These are phyloP conservation scores for Agapostemon virescens DNA, from an alignment of 2,888 invertebrate genomes.

Conservation along the genomic window DNA sequence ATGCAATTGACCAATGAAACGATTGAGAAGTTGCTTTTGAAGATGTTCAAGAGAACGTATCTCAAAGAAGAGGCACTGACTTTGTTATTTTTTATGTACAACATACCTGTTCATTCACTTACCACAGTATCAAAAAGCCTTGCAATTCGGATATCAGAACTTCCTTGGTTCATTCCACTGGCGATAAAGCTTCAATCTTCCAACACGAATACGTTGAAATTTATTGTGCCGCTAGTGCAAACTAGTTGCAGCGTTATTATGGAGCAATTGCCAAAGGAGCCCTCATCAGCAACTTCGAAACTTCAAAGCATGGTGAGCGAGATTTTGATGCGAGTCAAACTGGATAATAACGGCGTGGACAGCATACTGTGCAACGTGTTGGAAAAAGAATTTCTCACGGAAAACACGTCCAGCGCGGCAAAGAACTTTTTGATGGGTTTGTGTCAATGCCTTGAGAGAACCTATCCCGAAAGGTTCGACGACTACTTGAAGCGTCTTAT, in stretches of 20 bases:
- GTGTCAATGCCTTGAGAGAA: constrained; percentile 82
- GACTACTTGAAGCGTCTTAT: constrained; percentile 84
- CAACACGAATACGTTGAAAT: constrained; percentile 83
- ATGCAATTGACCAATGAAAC: constrained; percentile 83
- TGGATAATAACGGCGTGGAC: constrained; percentile 81
- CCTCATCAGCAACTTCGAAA: constrained; percentile 76
- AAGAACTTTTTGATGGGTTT: constrained; percentile 69
- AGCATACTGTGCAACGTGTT: constrained; percentile 70
- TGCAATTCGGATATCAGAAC: constrained; percentile 81
- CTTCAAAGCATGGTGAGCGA: constrained; percentile 83
- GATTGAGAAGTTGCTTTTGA: constrained; percentile 84
- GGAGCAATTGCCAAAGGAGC: constrained; percentile 70
- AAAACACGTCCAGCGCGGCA: constrained; percentile 27
- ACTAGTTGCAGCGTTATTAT: constrained; percentile 82
- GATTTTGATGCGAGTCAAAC: constrained; percentile 83
- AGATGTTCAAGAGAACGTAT: constrained; percentile 82
- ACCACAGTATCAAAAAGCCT: constrained; percentile 82
- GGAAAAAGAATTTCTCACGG: constrained; percentile 54
- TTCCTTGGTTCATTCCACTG: constrained; percentile 81
- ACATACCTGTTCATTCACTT: constrained; percentile 83
- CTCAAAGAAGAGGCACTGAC: constrained; percentile 85
- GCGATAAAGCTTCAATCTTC: constrained; percentile 82
- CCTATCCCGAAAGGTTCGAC: constrained; percentile 88
- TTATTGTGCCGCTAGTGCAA: constrained; percentile 83
- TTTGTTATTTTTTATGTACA: constrained; percentile 87